phyloP scores from a whole-genome alignment of 2,113 vertebrate genomes.

The Uria aalge region DNA sequence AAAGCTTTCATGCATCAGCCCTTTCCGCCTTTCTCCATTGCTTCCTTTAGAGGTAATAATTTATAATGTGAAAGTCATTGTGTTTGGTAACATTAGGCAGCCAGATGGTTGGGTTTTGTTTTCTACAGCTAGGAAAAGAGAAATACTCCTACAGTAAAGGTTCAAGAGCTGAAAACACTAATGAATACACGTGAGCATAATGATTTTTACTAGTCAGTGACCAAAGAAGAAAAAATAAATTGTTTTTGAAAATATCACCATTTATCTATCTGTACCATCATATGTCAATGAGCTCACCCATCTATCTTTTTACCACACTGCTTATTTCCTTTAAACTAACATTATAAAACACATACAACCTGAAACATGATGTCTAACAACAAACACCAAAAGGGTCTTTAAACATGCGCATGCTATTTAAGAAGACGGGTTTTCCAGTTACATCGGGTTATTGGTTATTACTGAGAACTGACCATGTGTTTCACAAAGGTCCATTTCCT shows the following conservation, averaged over 20 bases:
- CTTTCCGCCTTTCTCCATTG: not conserved
- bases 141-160: not conserved
- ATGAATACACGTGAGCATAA: not conserved
- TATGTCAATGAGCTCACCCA: not conserved
- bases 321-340: not conserved
- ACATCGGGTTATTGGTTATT: not conserved
- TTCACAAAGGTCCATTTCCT: not conserved
- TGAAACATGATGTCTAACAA: not conserved
- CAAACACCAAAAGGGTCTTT: not conserved
- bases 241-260: not conserved
- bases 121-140: not conserved
- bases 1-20: not conserved
- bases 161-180: not conserved
- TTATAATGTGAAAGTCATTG: not conserved
- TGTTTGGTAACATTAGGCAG: conserved; percentile 5
- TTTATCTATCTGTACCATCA: not conserved
- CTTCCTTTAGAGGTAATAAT: not conserved
- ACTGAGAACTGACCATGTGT: not conserved
- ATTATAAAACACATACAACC: not conserved
- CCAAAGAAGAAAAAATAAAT: not conserved
- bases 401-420: rapidly evolving
- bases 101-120: not conserved
- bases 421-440: not conserved
- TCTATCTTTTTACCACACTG: not conserved
- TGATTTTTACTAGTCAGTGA: not conserved